Evolutionary conservation across 2,888 invertebrate genomes (phyloP).

Genomic region (Rosalia funebris): DNA sequence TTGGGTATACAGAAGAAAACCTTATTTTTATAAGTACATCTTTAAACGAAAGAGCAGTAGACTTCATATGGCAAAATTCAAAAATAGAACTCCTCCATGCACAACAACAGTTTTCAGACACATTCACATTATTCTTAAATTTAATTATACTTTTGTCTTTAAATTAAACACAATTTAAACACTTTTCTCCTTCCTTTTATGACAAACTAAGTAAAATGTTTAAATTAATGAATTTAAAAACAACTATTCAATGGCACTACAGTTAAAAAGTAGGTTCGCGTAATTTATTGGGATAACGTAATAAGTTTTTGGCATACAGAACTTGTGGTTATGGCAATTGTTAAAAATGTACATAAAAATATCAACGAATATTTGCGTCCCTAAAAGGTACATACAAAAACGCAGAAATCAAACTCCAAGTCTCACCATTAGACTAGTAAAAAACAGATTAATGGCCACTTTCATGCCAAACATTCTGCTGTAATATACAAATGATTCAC

Average conservation of each 20-base stretch:
- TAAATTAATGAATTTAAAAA: neutral
- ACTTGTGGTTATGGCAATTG: constrained; percentile 17
- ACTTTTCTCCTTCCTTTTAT: neutral
- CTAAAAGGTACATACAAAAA: neutral
- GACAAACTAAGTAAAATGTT: neutral
- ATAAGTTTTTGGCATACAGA: constrained; percentile 4
- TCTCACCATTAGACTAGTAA: constrained; percentile 8
- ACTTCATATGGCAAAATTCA: constrained; percentile 7
- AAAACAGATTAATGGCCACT: constrained; percentile 4
- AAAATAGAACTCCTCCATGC: neutral
- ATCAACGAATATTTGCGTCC: neutral
- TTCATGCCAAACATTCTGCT: neutral
- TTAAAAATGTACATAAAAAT: constrained; percentile 21
- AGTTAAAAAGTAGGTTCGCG: neutral
- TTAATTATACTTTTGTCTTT: constrained; percentile 1
- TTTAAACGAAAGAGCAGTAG: constrained; percentile 21
- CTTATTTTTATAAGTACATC: constrained; percentile 35
- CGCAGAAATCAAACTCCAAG: constrained; percentile 3
- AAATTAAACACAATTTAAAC: neutral
- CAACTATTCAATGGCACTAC: neutral
- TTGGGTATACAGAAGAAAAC: constrained; percentile 22
- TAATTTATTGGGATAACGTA: neutral
- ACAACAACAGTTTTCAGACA: neutral
- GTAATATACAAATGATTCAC: neutral
- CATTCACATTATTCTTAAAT: neutral